Base-by-base conservation (phyloP, 1,140 invertebrate genomes). In the Drosophila saltans region DNA sequence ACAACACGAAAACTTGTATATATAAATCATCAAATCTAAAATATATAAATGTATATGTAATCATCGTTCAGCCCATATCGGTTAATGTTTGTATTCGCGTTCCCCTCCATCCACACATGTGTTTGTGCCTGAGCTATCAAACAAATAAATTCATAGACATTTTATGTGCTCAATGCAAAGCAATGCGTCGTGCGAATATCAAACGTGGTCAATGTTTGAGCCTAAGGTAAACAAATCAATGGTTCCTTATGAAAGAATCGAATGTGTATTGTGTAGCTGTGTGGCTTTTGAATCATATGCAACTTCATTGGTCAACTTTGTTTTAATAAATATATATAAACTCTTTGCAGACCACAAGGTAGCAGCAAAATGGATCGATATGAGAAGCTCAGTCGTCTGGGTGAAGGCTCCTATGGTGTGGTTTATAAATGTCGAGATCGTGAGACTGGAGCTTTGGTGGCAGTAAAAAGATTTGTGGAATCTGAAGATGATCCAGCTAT, bases 401-500 rank as follows among this genome's bases (percentile, higher is more conserved):
- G 99, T 69, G 99, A 99, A 94, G 99, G 99, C 64, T 99, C 98
- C 48, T 99, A 99, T 93, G 99, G 99, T 7, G 95, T 99, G 66
- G 99, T 99, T 57, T 99, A 99, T 94, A 99, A 99, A 93, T 99
- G 99, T 93, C 95, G 98, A 55, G 98, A 99, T 93, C 94, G 97
- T 78, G 98, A 99, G 82, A 99, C 97, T 1, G 97, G 98, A 5
- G 96, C 98, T 84, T 94, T 99, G 52, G 99, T 99, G 10, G 99
- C 99, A 9, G 99, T 99, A 24, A 99, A 99, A 93, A 98, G 99
- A 92, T 99, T 99, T 92, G 97, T 99, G 8, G 98, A 99, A 93
- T 98, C 98, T 10, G 99, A 99, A 93, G 98, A 99, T 84, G 99
- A 99, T 93, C 98, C 98, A 0, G 95, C 99, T 0, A 99, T 99